These are phyloP conservation scores for Drosophila kikkawai DNA, from an alignment of 1,140 invertebrate genomes.

Conservation along the genomic window DNA sequence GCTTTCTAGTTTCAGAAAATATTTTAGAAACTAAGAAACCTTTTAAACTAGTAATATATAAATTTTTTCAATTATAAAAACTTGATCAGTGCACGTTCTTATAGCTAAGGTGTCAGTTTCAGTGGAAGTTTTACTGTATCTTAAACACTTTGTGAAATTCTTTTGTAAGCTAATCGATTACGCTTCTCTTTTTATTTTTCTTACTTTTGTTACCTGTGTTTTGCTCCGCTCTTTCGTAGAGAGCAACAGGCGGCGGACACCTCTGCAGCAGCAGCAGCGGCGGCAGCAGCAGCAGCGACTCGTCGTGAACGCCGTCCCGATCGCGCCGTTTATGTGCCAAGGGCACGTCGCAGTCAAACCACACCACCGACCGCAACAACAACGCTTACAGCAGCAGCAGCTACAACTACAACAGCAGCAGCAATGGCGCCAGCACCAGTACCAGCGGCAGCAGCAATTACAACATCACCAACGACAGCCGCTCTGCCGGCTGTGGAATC, in stretches of 20 bases:
- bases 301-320: slow-evolving; percentile 89
- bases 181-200: slow-evolving; percentile 17
- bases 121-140: slow-evolving; percentile 9
- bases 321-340: slow-evolving; percentile 91
- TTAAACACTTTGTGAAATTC: slow-evolving; percentile 54
- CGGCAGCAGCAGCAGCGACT: slow-evolving; percentile 50
- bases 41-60: neutral
- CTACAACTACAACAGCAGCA: slow-evolving; percentile 21
- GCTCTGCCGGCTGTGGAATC: slow-evolving; percentile 32
- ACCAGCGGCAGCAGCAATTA: slow-evolving; percentile 12
- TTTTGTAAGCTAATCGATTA: slow-evolving; percentile 53
- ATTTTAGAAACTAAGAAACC: neutral
- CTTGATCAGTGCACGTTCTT: neutral
- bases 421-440: slow-evolving; percentile 10
- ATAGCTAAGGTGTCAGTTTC: neutral
- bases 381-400: slow-evolving; percentile 24
- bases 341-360: slow-evolving; percentile 87
- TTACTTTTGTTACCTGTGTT: slow-evolving; percentile 62
- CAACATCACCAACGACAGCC: slow-evolving; percentile 37
- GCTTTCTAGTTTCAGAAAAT: neutral
- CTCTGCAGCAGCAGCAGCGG: slow-evolving; percentile 14
- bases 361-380: slow-evolving; percentile 79
- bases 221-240: slow-evolving; percentile 67
- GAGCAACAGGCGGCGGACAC: slow-evolving; percentile 58
- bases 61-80: neutral